Base-by-base conservation (phyloP, 2,797 vertebrate genomes). In the Phyllotis vaccarum region DNA sequence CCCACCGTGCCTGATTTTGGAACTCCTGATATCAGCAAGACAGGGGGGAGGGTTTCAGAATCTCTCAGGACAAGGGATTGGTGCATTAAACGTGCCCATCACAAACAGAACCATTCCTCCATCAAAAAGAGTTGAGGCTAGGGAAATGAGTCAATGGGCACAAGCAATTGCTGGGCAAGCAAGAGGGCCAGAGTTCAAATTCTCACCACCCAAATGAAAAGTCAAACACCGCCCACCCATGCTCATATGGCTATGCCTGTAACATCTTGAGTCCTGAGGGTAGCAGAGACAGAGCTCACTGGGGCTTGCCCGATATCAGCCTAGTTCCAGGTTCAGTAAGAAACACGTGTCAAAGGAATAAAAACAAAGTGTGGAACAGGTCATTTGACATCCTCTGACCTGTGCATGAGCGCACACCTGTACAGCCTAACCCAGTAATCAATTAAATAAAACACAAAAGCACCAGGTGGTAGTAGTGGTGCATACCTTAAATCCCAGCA, bases 81-180 rank as follows among this genome's bases (percentile, higher is more conserved):
- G 52, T 31, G 24, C 16, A 66, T 16, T 86, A 64, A 68, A 14
- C 12, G n/a, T n/a, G 49, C 31, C 62, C 43, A 52, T 24, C 86
- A 93, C 74, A 79, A 94, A 96, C 58, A 90, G 62, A 93, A 82
- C 60, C 66, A 90, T 52, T 89, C 56, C 13, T 19, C 58, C 27
- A 68, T 37, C 34, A 83, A 81, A 95, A 76, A 58, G 27, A 72
- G 43, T 40, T 54, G 52, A 37, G 56, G n/a, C 7, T 87, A 56
- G n/a, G 49, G 17, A 87, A 19, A 88, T 40, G 37, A 21, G 37
- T 40, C 27, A 43, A 0, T 43, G 40, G 29, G 54, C 58, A 88
- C 13, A 31, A 68, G 52, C 27, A 14, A 40, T 21, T 72, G 19
- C 68, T 22, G 9, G 24, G 24, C 29, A 75, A 75, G 31, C 54